Evolutionary conservation across 2,888 invertebrate species (phyloP).

Genomic region (Lydus trimaculatus): DNA sequence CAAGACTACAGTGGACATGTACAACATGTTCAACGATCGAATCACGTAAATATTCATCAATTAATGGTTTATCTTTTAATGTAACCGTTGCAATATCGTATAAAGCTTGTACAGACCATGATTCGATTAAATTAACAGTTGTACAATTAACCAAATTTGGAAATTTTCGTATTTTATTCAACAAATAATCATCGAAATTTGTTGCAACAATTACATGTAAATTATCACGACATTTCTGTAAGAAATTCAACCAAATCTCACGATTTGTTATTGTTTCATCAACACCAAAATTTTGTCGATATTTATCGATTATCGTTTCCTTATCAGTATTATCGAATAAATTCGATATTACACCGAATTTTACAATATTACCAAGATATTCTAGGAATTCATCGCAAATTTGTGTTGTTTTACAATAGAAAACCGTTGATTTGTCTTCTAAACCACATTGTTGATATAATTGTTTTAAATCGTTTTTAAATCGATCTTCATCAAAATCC

Average conservation of each 20-base stretch:
- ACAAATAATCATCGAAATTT: conserved; percentile 83
- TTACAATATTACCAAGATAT: conserved; percentile 89
- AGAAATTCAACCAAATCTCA: conserved; percentile 85
- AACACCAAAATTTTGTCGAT: conserved; percentile 62
- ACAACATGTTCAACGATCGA: conserved; percentile 85
- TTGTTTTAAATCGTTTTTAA: conserved; percentile 87
- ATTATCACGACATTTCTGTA: conserved; percentile 79
- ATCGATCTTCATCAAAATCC: conserved; percentile 82
- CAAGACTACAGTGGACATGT: conserved; percentile 81
- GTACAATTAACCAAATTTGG: conserved; percentile 93
- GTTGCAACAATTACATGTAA: conserved; percentile 90
- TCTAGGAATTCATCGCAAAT: conserved; percentile 86
- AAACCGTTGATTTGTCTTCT: conserved; percentile 80
- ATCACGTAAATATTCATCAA: conserved; percentile 62
- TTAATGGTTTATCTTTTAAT: conserved; percentile 70
- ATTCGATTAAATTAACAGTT: conserved; percentile 93
- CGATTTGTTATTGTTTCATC: conserved; percentile 74
- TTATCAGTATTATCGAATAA: conserved; percentile 90
- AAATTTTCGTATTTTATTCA: conserved; percentile 86
- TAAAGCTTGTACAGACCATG: conserved; percentile 92
- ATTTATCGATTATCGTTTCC: conserved; percentile 75
- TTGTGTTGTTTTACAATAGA: conserved; percentile 86
- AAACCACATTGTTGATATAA: conserved; percentile 80
- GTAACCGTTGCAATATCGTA: conserved; percentile 87
- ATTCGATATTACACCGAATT: conserved; percentile 85